These are phyloP conservation scores for Ctenosaura bakeri DNA, from an alignment of 2,797 vertebrate genomes.

Conservation along the genomic window DNA sequence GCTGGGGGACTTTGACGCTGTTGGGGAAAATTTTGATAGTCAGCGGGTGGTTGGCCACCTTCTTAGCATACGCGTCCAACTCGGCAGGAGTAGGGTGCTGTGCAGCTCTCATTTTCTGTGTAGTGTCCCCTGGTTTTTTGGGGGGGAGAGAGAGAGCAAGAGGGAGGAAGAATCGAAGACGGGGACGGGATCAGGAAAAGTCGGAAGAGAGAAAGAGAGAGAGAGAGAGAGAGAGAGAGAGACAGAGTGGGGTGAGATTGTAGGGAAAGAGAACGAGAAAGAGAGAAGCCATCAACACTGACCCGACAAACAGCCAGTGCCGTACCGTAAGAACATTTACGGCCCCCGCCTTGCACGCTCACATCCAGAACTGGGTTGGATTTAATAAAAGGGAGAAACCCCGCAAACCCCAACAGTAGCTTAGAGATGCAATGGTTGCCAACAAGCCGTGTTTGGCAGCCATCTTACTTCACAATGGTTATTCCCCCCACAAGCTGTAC, in stretches of 20 bases:
- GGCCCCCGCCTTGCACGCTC: background rate
- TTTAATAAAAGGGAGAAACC: too few species aligned
- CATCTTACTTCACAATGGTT: too few species aligned
- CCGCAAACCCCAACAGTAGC: too few species aligned
- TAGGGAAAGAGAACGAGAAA: background rate
- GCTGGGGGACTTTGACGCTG: slow-evolving; percentile 99
- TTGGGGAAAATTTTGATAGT: slow-evolving; percentile 99
- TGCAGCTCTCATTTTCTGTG: slow-evolving; percentile 99
- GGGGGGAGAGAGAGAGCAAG: background rate
- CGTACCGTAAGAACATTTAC: background rate
- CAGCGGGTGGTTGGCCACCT: slow-evolving; percentile 98
- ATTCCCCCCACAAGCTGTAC: too few species aligned
- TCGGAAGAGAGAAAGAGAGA: background rate
- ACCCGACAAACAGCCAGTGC: slow-evolving; percentile 29
- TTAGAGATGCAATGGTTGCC: background rate
- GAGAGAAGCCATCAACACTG: slow-evolving; percentile 21
- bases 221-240: background rate
- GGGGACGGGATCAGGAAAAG: background rate
- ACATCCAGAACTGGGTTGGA: too few species aligned
- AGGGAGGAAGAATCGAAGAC: background rate
- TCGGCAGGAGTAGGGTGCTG: slow-evolving; percentile 99
- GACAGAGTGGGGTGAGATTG: background rate
- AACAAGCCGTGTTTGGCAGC: background rate
- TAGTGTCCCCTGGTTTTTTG: slow-evolving; percentile 93
- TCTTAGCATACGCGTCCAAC: slow-evolving; percentile 99